Evolutionary conservation across 2,113 vertebrate genomes (phyloP).

Genomic region (Donacobius atricapilla): DNA sequence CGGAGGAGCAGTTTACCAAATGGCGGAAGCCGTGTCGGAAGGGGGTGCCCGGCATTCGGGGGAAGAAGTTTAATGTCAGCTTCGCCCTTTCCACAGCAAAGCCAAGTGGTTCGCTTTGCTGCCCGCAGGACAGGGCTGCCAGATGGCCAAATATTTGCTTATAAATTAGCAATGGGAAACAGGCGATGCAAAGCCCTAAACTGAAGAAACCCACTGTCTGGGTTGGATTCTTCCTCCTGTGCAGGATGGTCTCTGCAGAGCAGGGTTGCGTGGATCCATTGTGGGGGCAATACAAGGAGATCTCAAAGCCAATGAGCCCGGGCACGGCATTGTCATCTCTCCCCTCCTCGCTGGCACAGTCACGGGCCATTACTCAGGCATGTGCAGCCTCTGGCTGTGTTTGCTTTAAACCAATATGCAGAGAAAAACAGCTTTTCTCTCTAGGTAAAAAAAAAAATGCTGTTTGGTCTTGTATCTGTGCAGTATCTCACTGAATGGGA

Average conservation of each 20-base stretch:
- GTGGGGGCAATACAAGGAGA: not conserved
- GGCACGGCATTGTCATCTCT: not conserved
- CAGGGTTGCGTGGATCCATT: not conserved
- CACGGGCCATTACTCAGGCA: not conserved
- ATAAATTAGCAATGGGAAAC: slow-evolving; percentile 20
- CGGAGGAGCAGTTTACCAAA: not conserved
- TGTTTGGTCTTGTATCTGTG: slow-evolving; percentile 20
- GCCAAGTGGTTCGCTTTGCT: not conserved
- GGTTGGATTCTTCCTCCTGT: not conserved
- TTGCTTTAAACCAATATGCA: slow-evolving; percentile 21
- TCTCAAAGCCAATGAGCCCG: not conserved
- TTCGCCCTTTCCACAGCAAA: not conserved
- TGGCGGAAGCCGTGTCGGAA: not conserved
- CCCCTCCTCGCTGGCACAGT: not conserved
- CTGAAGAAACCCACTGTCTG: not conserved
- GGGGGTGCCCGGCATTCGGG: not conserved
- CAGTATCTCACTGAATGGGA: slow-evolving; percentile 42
- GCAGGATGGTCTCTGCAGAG: not conserved
- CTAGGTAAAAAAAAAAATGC: not conserved
- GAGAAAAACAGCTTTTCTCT: slow-evolving; percentile 23
- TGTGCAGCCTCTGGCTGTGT: slow-evolving; percentile 7
- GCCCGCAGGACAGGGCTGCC: not conserved
- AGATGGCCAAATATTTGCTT: slow-evolving; percentile 52
- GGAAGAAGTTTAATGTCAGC: not conserved
- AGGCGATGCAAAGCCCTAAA: not conserved